Base-by-base conservation (phyloP, 2,113 vertebrate genomes). In the Nestor notabilis region DNA sequence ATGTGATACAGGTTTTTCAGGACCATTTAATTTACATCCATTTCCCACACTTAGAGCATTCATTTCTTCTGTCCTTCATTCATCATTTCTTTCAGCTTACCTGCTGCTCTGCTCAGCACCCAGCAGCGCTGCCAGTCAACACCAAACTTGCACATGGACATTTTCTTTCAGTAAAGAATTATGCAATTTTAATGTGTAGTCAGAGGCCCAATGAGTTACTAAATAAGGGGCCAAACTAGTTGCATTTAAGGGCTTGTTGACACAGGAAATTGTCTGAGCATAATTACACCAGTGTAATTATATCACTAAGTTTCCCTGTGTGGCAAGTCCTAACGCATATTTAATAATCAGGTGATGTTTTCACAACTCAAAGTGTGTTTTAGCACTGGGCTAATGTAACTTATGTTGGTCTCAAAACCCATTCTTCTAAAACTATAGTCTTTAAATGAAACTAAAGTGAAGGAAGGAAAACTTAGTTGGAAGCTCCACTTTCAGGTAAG, bases 231-330 rank as follows among this genome's bases (percentile, higher is more conserved):
- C 76, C 65, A 69, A 92, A 74, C n/a, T 21, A 87, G 72, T 69
- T 95, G 94, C 74, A 93, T 76, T 27, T 41, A 87, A 93, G 46
- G 92, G 61, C 95, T 61, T 97, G 97, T 95, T 3, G 16, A 89
- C 86, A 91, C 95, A 96, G 89, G 86, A 81, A 90, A 93, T 20
- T 11, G 1, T 64, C 88, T 39, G 47, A 82, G 77, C 35, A 13
- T 81, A 94, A 94, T 94, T 96, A 90, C 10, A 16, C 33, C 17
- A 25, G 33, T 10, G 77, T 60, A 97, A 97, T 96, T 96, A 93
- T 87, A 92, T 71, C 90, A 78, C 0, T 78, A 94, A 81, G 83
- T 93, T 89, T 78, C 80, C 86, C 60, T 64, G 80, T 52, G 68
- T 17, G 87, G 95, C 95, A 94, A 94, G 96, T 84, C 89, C 61